These are phyloP conservation scores for Steromphala cineraria DNA, from an alignment of 2,888 invertebrate species.

Conservation along the genomic window DNA sequence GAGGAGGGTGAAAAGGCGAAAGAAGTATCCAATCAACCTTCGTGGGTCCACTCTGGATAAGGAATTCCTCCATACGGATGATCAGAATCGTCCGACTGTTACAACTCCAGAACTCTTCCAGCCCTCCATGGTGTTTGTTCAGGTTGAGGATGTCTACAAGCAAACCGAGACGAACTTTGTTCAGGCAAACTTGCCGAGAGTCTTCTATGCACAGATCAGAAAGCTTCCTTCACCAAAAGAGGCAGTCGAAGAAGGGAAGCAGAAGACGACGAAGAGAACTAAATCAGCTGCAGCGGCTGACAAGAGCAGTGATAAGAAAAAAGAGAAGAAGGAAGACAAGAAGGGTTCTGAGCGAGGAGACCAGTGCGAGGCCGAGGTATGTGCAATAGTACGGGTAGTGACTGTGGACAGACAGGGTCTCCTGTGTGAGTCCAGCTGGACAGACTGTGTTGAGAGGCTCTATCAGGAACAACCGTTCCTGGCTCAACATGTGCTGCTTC, in stretches of 20 bases:
- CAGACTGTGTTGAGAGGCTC: conserved; percentile 42
- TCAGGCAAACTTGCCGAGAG: conserved; percentile 47
- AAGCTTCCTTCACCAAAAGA: conserved; percentile 61
- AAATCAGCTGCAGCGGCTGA: not conserved
- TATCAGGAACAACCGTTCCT: conserved; percentile 52
- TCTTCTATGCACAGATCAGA: conserved; percentile 57
- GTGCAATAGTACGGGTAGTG: conserved; percentile 60
- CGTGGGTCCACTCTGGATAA: not conserved
- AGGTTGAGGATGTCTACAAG: conserved; percentile 50
- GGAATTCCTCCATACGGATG: not conserved
- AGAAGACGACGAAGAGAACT: conserved; percentile 13
- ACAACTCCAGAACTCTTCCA: conserved; percentile 35
- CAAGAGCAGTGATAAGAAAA: conserved; percentile 20
- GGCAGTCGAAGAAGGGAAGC: conserved; percentile 41
- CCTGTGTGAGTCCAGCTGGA: conserved; percentile 43
- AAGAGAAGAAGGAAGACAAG: not conserved
- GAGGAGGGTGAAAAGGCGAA: not conserved
- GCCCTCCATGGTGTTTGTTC: conserved; percentile 60
- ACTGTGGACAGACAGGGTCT: conserved; percentile 53
- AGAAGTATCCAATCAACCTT: not conserved
- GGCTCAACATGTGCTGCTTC: conserved; percentile 62
- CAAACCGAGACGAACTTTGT: conserved; percentile 27
- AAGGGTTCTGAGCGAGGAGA: not conserved
- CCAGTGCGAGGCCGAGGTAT: conserved; percentile 17
- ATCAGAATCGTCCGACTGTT: not conserved